Conservation (phyloP, 2,113 vertebrate species). For the Hypocryptadius cinnamomeus region DNA sequence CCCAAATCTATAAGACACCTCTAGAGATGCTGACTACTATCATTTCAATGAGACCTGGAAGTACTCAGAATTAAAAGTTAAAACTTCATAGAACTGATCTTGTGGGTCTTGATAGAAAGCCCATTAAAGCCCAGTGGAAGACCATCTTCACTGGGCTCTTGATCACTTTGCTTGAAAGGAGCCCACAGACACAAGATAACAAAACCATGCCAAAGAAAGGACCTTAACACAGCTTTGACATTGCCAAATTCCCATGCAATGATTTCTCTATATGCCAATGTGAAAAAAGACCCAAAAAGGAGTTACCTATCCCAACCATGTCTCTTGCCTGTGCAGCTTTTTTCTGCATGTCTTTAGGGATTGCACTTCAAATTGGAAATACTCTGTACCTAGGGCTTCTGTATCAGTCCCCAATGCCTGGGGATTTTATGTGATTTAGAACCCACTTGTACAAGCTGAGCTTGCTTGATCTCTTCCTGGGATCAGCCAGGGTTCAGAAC, state of each 20-base stretch:
- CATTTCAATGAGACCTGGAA: background rate
- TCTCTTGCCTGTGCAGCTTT: background rate
- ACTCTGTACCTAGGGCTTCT: background rate
- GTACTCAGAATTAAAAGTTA: background rate
- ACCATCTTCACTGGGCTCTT: background rate
- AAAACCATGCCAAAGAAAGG: background rate
- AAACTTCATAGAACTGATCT: background rate
- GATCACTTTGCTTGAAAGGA: background rate
- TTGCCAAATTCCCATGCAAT: background rate
- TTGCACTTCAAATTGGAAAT: background rate
- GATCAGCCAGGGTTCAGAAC: background rate
- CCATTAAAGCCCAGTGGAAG: background rate
- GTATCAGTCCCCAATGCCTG: background rate
- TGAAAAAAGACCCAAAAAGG: background rate
- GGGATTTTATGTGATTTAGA: background rate
- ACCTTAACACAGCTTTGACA: background rate
- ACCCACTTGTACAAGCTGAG: background rate
- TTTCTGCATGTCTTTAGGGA: background rate
- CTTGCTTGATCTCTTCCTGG: background rate
- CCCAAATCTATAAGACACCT: background rate
- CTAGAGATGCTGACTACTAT: background rate
- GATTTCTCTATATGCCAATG: background rate
- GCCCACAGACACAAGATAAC: background rate
- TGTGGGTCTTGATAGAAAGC: background rate
- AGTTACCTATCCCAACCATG: background rate